Evolutionary conservation across 2,888 invertebrate genomes (phyloP), one percentile per base, ranked within the genome.

Genomic region (Asteroscopus sphinx): DNA sequence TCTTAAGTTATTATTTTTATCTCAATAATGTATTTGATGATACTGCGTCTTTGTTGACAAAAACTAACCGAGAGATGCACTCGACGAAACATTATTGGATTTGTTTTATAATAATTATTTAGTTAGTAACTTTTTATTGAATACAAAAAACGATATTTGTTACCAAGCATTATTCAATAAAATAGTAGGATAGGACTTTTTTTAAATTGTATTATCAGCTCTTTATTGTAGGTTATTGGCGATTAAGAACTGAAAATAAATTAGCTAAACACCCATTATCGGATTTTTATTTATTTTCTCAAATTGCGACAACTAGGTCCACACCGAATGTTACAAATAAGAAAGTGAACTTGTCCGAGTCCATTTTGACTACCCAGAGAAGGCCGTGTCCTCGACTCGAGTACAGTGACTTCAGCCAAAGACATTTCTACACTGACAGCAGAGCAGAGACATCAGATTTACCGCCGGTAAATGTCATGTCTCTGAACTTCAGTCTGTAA

Each of bases 191-290:
- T 92, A 92, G 89, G 85, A 82, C 82, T 92, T 93, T 93, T 87
- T 93, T 93, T 91, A 85, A 92, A 93, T 93, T 93, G 92, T 93
- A 93, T 93, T 93, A 93, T 92, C 91, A 89, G 94, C 93, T 94
- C 94, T 93, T 93, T 92, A 92, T 89, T 92, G 88, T 93, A 94
- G 92, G 92, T 91, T 92, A 93, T 90, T 91, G 92, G 93, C 94
- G 92, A 91, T 92, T 94, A 94, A 93, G 94, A 94, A 94, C 94
- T 94, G 94, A 94, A 89, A 93, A 93, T 92, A 93, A 94, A 93
- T 87, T 93, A 94, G 93, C 91, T 93, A 93, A 93, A 93, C 89
- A 92, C 87, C 85, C 84, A 81, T 68, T 73, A 66, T 70, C 45
- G 45, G 68, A 55, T 57, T 85, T 85, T 87, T 77, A 76, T 80